phyloP scores from a whole-genome alignment of 2,888 invertebrate genomes.

The Apodemia duryi region DNA sequence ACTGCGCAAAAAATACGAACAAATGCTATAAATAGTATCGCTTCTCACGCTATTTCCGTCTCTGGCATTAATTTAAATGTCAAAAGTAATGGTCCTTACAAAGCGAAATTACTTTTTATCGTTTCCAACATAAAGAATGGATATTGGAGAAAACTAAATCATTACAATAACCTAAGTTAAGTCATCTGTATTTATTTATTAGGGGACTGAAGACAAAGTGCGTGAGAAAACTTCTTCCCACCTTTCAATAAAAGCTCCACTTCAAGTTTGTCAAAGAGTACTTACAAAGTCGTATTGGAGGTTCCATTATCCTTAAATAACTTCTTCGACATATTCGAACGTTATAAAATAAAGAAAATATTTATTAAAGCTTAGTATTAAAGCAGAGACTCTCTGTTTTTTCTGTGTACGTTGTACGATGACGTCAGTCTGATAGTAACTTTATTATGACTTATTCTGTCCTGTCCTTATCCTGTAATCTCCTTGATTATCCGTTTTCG shows the following conservation, averaged over 20 bases:
- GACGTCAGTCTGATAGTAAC: too few relatives aligned
- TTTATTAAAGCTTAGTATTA: too few relatives aligned
- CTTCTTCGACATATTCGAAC: background rate
- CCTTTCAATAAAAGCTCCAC: constrained; percentile 13
- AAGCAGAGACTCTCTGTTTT: too few relatives aligned
- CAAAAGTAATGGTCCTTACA: constrained; percentile 1
- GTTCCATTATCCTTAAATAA: constrained; percentile 6
- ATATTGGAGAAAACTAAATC: background rate
- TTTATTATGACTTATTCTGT: too few relatives aligned
- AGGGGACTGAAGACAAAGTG: background rate
- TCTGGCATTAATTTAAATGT: constrained; percentile 1
- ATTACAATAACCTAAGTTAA: background rate
- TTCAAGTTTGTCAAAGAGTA: constrained; percentile 10
- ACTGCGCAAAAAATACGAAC: too few relatives aligned
- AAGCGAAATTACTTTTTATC: background rate
- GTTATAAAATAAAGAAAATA: background rate
- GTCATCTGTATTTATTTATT: background rate
- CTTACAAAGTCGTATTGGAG: background rate
- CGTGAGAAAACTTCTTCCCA: background rate
- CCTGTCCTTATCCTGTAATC: too few relatives aligned
- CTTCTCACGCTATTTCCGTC: background rate
- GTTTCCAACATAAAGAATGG: background rate
- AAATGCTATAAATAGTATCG: background rate
- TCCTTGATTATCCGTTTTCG: too few relatives aligned
- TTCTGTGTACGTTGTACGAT: too few relatives aligned